Conservation (phyloP, 2,888 invertebrate species). For the Drepanosiphum platanoidis region DNA sequence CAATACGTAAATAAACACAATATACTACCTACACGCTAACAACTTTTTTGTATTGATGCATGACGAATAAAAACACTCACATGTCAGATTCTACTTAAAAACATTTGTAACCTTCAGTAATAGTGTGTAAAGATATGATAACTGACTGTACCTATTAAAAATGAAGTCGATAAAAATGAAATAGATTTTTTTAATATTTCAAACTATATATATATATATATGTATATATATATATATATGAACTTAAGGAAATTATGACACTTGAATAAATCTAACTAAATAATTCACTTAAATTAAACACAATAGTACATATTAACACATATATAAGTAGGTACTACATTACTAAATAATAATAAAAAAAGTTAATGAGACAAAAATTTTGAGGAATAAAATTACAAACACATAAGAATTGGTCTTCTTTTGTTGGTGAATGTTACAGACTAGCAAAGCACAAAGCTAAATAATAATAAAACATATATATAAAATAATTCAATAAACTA, state of each 20-base stretch:
- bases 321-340: conserved; percentile 41
- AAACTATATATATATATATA: conserved; percentile 10
- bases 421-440: conserved; percentile 45
- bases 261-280: conserved; percentile 1
- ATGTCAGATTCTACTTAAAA: neutral
- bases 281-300: conserved; percentile 23
- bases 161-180: neutral
- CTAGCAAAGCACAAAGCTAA: conserved; percentile 45
- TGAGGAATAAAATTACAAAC: conserved; percentile 48
- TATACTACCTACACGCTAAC: neutral
- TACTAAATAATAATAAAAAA: conserved; percentile 36
- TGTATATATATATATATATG: neutral
- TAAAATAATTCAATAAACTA: conserved; percentile 48
- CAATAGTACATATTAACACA: conserved; percentile 24
- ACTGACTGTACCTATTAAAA: conserved; percentile 1
- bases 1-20: neutral
- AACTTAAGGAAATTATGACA: conserved; percentile 40
- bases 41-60: neutral
- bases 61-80: neutral
- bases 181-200: neutral
- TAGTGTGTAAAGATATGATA: neutral
- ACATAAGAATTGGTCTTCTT: conserved; percentile 32
- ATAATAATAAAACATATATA: conserved; percentile 52
- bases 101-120: neutral
- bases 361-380: conserved; percentile 25